Evolutionary conservation across 2,797 vertebrate genomes (phyloP), one percentile per base, ranked within the genome.

Genomic region (Microchirus variegatus): DNA sequence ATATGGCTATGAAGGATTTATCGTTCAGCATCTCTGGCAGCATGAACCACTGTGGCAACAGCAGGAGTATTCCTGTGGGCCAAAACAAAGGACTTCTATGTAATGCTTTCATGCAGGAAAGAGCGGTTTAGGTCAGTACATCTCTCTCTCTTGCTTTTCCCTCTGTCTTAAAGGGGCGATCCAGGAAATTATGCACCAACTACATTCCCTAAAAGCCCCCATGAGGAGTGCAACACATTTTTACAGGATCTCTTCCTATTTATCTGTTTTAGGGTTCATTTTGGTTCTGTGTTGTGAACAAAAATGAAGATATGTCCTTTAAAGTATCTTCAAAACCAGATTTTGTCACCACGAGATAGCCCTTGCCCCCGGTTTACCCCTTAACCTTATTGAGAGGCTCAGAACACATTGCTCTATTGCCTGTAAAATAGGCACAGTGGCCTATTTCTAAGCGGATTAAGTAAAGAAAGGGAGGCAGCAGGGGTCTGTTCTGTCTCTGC

Each of bases 341-440:
- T 63, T 76, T 67, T 71, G 71, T 73, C 77, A 76, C 69, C 52
- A 44, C 48, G 50, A 63, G 53, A 84, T 77, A 78, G 75, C 51
- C 40, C 76, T 78, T 46, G 52, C 68, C 70, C 71, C 68, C 48
- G 16, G 36, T 63, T 63, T 84, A 73, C 80, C 63, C 68, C 59
- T 76, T 70, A 80, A 80, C 74, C 72, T 63, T 41, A 53, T 51
- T 3, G 65, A 81, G 80, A 68, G 36, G 68, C 78, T 76, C 66
- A 60, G 66, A 75, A 82, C 80, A 83, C 89, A 90, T 86, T 86
- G 87, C 89, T 91, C 81, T 88, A 90, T 90, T 88, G 89, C 79
- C 87, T 91, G 87, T 92, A 80, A 91, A 93, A 90, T 69, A 86
- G 89, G 89, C 89, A 90, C 85, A 86, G 82, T 89, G 86, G 91